Conservation (phyloP, 1,140 invertebrate genomes). For the Rhyzopertha dominica region DNA sequence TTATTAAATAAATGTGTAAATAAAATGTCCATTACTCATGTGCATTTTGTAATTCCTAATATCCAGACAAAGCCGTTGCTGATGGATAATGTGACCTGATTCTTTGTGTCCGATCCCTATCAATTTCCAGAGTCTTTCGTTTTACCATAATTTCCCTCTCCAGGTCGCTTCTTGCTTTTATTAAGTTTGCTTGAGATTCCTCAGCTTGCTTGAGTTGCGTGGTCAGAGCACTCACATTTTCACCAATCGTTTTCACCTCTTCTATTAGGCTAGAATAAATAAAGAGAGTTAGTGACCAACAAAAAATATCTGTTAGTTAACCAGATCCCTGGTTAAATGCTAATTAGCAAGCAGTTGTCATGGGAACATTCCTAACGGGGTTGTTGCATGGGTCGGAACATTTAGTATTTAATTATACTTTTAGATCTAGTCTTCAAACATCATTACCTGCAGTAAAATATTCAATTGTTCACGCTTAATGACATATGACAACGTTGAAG, state of each 20-base stretch:
- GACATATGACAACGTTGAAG: too few species aligned
- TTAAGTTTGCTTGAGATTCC: conserved; percentile 52
- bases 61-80: conserved; percentile 57
- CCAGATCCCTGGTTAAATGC: too few species aligned
- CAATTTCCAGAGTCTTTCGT: conserved; percentile 63
- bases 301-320: background rate
- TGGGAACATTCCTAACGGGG: too few species aligned
- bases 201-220: conserved; percentile 58
- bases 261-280: conserved; percentile 56
- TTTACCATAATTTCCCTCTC: conserved; percentile 70
- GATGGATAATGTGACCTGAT: conserved; percentile 64
- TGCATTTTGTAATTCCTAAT: conserved; percentile 34
- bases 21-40: too few species aligned
- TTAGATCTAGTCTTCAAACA: too few species aligned
- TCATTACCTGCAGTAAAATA: too few species aligned
- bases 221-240: conserved; percentile 57
- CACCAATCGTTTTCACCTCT: conserved; percentile 63
- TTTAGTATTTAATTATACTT: too few species aligned
- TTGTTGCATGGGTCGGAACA: too few species aligned
- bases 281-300: conserved; percentile 9
- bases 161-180: conserved; percentile 55
- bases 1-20: too few species aligned
- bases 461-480: too few species aligned
- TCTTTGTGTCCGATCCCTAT: conserved; percentile 58
- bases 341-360: too few species aligned